A percentile compares a stretch with the other conserved stretches of the same genome.
These are phyloP conservation scores for Xyrichtys novacula DNA, from an alignment of 2,797 vertebrate species.

Conservation along the genomic window DNA sequence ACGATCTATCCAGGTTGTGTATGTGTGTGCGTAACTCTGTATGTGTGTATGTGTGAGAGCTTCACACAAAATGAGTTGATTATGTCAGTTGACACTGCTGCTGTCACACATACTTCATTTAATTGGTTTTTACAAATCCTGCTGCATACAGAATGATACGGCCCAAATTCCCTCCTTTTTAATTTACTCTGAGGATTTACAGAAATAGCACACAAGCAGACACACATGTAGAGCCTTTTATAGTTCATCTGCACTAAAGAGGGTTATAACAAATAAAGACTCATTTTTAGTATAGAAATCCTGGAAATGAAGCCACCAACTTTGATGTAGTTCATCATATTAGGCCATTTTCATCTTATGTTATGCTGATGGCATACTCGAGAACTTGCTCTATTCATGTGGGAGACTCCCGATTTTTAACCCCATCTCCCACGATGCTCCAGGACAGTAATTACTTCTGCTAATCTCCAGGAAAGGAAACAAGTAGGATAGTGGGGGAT, in stretches of 20 bases:
- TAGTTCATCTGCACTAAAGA: constrained; percentile 34
- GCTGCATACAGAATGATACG: constrained; percentile 25
- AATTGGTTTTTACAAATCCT: constrained; percentile 25
- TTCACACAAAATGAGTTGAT: background rate
- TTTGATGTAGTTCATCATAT: background rate
- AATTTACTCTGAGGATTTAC: constrained; percentile 45
- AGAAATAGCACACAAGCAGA: constrained; percentile 17
- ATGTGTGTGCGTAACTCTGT: no score
- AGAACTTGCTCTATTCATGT: no score
- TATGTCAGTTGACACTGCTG: constrained; percentile 18
- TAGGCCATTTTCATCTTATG: background rate
- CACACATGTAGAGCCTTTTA: constrained; percentile 15
- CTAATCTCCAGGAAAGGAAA: no score
- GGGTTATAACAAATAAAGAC: constrained; percentile 15
- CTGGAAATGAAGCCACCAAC: constrained; percentile 2
- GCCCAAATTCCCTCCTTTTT: constrained; percentile 29
- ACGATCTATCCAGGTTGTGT: background rate
- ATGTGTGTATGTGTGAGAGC: background rate
- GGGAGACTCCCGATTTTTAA: no score
- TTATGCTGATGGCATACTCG: background rate
- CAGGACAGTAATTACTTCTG: no score
- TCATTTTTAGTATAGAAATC: background rate
- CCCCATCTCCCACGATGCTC: no score
- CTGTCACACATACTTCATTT: constrained; percentile 38
- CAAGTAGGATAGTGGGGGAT: no score